Evolutionary conservation across 2,888 invertebrate genomes (phyloP).

Genomic region (Ariolimax columbianus): DNA sequence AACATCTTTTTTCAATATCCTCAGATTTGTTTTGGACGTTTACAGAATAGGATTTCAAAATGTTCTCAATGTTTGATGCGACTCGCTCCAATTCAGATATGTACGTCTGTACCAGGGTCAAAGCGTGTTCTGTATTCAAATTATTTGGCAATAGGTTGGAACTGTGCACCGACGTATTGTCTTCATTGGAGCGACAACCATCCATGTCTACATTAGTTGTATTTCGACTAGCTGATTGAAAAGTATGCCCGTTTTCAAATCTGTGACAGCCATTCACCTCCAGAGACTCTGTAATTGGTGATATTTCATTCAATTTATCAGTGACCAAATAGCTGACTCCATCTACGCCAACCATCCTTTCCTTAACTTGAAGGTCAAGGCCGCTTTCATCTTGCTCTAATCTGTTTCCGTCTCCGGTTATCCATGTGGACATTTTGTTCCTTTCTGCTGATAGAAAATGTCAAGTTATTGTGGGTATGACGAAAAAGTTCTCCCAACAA

Average conservation of each 20-base stretch:
- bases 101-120: not conserved
- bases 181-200: not conserved
- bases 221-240: not conserved
- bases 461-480: too few relatives aligned
- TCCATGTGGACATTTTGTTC: not conserved
- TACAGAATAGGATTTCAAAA: not conserved
- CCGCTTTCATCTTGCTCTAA: not conserved
- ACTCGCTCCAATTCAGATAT: slow-evolving; percentile 27
- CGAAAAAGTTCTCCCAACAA: too few relatives aligned
- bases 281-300: not conserved
- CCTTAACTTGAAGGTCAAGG: not conserved
- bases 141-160: not conserved
- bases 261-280: not conserved
- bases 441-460: too few relatives aligned
- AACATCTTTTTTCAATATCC: not conserved
- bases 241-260: not conserved
- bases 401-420: not conserved
- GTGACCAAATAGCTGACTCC: not conserved
- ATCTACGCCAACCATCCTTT: not conserved
- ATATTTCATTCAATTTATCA: not conserved
- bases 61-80: slow-evolving; percentile 20
- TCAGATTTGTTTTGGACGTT: not conserved
- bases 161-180: not conserved
- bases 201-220: not conserved
- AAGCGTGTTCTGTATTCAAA: not conserved